phyloP scores from a whole-genome alignment of 2,113 vertebrate genomes.

The Nicator chloris region DNA sequence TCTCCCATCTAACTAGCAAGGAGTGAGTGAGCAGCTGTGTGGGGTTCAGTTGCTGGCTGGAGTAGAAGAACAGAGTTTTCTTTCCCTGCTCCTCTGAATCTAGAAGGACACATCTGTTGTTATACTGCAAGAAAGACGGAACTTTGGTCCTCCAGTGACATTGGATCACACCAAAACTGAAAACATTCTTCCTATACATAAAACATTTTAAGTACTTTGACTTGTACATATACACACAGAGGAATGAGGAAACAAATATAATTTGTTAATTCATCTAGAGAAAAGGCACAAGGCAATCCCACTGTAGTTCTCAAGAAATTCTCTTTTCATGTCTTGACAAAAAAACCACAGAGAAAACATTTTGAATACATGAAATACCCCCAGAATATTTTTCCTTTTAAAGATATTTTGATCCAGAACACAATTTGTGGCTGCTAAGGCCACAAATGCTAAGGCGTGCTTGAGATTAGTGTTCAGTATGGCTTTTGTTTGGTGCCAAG shows the following conservation, averaged over 20 bases:
- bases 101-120: background rate
- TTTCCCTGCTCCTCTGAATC: background rate
- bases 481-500: background rate
- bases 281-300: background rate
- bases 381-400: background rate
- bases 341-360: background rate
- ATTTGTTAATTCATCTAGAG: background rate
- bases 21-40: background rate
- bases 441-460: background rate
- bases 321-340: rapidly evolving
- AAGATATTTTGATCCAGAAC: background rate
- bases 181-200: background rate
- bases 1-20: background rate
- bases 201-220: background rate
- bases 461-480: background rate
- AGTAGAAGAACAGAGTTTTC: background rate
- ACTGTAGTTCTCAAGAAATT: background rate
- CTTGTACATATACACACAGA: background rate
- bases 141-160: background rate
- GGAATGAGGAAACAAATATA: background rate
- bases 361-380: background rate
- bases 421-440: background rate
- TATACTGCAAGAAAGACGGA: background rate
- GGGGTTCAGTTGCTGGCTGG: background rate
- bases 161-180: background rate